Evolutionary conservation across 2,888 invertebrate genomes (phyloP).

Genomic region (Sisyra nigra): DNA sequence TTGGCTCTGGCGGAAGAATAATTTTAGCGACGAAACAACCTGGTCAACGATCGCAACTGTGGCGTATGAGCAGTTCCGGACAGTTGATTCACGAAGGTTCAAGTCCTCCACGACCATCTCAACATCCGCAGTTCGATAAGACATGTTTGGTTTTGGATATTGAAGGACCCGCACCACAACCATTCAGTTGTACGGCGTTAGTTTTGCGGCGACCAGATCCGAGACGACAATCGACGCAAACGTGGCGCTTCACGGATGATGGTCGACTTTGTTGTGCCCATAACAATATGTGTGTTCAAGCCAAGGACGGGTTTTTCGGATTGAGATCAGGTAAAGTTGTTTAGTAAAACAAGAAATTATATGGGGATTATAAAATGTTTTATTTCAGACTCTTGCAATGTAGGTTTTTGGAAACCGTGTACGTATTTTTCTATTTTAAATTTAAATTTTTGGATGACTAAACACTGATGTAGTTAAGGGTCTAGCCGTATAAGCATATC

Average conservation of each 20-base stretch:
- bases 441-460: neutral
- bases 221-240: conserved; percentile 75
- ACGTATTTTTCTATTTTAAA: no score
- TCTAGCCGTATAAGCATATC: no score
- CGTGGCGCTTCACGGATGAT: conserved; percentile 76
- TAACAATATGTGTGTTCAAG: conserved; percentile 79
- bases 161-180: conserved; percentile 74
- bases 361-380: neutral
- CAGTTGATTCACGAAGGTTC: conserved; percentile 90
- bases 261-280: conserved; percentile 78
- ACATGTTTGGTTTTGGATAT: conserved; percentile 65
- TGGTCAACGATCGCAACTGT: conserved; percentile 68
- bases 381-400: neutral
- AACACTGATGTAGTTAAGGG: neutral
- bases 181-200: conserved; percentile 56
- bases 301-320: conserved; percentile 43
- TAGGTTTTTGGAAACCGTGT: no score
- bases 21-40: conserved; percentile 54
- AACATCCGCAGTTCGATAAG: conserved; percentile 22
- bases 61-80: conserved; percentile 83
- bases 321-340: conserved; percentile 26
- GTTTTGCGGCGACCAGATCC: conserved; percentile 71
- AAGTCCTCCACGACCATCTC: conserved; percentile 38
- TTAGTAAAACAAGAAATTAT: neutral
- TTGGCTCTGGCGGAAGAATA: conserved; percentile 45